Conservation (phyloP, 2,113 vertebrate genomes). For the Prionailurus viverrinus region DNA sequence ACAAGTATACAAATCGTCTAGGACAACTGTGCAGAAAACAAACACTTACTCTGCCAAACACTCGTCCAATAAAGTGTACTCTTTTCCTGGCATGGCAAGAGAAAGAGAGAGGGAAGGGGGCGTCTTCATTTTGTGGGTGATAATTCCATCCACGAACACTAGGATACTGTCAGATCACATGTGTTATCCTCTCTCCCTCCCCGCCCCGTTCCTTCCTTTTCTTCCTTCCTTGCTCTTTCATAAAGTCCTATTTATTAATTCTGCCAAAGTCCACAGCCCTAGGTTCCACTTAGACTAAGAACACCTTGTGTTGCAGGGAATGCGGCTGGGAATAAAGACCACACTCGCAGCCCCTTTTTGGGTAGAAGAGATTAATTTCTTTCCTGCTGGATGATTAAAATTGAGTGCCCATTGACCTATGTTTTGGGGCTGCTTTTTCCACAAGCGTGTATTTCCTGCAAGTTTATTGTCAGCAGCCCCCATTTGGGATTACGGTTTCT, state of each 20-base stretch:
- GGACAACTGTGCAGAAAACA: neutral
- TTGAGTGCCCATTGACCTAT: neutral
- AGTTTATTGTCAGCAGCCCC: neutral
- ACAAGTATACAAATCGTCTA: neutral
- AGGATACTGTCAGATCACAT: neutral
- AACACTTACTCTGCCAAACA: neutral
- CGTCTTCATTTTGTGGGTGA: neutral
- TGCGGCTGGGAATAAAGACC: neutral
- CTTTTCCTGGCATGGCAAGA: neutral
- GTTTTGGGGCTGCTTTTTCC: neutral
- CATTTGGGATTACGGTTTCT: neutral
- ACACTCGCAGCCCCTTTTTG: neutral
- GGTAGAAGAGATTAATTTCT: neutral
- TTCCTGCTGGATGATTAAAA: neutral
- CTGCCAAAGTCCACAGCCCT: neutral
- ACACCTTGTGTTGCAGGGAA: neutral
- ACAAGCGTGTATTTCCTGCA: neutral
- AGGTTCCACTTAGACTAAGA: neutral
- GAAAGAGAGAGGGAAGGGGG: neutral
- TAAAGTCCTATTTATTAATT: neutral
- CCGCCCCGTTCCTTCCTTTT: accelerated
- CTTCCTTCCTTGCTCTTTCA: neutral
- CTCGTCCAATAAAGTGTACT: neutral
- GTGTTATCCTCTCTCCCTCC: neutral
- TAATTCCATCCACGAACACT: neutral